Percentiles rank a stretch among this genome's conserved stretches.
Evolutionary conservation across 2,888 invertebrate species (phyloP).

Genomic region (Plemyria rubiginata): DNA sequence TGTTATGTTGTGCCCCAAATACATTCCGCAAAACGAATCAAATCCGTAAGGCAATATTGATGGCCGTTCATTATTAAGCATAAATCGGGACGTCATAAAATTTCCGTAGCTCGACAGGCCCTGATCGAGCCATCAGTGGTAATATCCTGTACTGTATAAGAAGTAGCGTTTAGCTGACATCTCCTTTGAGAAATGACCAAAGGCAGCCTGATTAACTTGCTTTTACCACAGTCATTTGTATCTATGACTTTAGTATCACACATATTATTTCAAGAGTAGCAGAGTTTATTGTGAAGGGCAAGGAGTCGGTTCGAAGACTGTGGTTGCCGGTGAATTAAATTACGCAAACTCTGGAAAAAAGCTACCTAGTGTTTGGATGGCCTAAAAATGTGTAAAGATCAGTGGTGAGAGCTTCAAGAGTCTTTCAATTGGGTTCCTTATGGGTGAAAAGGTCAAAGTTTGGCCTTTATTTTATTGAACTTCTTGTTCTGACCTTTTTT

Average conservation of each 20-base stretch:
- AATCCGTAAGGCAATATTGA: slow-evolving; percentile 17
- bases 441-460: slow-evolving; percentile 21
- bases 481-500: slow-evolving; percentile 37
- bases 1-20: neutral
- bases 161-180: slow-evolving; percentile 50
- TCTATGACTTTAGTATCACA: neutral
- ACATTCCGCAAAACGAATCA: slow-evolving; percentile 3
- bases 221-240: neutral
- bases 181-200: slow-evolving; percentile 25
- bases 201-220: neutral
- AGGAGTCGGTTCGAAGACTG: no score
- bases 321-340: no score
- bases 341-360: no score
- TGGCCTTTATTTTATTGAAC: slow-evolving; percentile 37
- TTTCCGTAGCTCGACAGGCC: slow-evolving; percentile 43
- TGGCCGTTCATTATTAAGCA: slow-evolving; percentile 34
- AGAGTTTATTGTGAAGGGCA: no score
- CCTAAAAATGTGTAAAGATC: neutral
- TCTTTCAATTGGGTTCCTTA: slow-evolving; percentile 15
- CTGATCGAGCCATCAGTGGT: slow-evolving; percentile 54
- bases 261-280: no score
- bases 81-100: slow-evolving; percentile 38
- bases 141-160: slow-evolving; percentile 59
- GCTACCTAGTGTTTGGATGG: neutral
- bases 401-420: slow-evolving; percentile 1